A percentile compares a stretch with the other conserved stretches of the same genome.
Evolutionary conservation across 2,888 invertebrate genomes (phyloP).

Genomic region (Erpobdella octoculata): DNA sequence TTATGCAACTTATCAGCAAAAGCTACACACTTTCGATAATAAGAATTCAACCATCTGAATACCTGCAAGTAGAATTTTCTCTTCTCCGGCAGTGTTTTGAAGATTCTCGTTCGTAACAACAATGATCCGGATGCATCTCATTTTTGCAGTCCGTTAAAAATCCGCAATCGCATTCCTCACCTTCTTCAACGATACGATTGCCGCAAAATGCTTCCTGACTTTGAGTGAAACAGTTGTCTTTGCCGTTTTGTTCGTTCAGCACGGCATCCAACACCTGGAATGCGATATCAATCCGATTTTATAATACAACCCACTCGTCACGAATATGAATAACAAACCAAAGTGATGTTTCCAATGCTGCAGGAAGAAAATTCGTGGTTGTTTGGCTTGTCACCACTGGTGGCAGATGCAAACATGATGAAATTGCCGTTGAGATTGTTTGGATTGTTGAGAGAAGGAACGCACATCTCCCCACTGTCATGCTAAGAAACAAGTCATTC

Average conservation of each 20-base stretch:
- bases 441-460: slow-evolving; percentile 26
- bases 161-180: slow-evolving; percentile 97
- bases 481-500: slow-evolving; percentile 60
- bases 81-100: slow-evolving; percentile 41
- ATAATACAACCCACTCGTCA: background rate
- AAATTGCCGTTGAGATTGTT: slow-evolving; percentile 81
- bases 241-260: slow-evolving; percentile 69
- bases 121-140: slow-evolving; percentile 56
- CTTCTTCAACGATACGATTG: slow-evolving; percentile 91
- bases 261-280: slow-evolving; percentile 79
- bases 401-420: slow-evolving; percentile 99
- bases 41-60: too few relatives aligned
- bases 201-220: slow-evolving; percentile 92
- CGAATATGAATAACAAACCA: slow-evolving; percentile 11
- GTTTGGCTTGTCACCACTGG: slow-evolving; percentile 91
- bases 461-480: slow-evolving; percentile 60
- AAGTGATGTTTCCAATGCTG: slow-evolving; percentile 83
- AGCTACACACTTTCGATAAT: too few relatives aligned
- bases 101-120: slow-evolving; percentile 62
- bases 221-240: slow-evolving; percentile 70
- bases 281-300: background rate
- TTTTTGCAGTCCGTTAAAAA: slow-evolving; percentile 76
- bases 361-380: slow-evolving; percentile 94
- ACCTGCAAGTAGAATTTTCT: slow-evolving; percentile 34
- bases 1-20: too few relatives aligned